Evolutionary conservation across 2,888 invertebrate genomes (phyloP).

Genomic region (Cephus pulcher): DNA sequence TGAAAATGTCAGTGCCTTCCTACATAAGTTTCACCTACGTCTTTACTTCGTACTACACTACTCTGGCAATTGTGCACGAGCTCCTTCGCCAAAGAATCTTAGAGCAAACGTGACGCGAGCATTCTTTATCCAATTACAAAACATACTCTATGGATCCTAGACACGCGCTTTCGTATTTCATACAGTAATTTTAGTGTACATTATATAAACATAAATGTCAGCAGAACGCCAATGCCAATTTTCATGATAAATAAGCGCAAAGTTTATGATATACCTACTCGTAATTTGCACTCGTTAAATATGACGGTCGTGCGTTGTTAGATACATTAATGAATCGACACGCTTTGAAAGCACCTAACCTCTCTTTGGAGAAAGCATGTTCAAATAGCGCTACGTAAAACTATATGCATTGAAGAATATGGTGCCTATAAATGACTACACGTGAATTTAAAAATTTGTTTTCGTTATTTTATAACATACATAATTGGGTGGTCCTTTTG

Average conservation of each 20-base stretch:
- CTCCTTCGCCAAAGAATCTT: not conserved
- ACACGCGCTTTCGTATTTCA: not conserved
- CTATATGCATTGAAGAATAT: not conserved
- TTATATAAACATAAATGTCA: not conserved
- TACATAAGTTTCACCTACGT: constrained; percentile 35
- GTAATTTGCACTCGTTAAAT: not conserved
- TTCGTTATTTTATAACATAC: not conserved
- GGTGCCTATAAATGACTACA: not conserved
- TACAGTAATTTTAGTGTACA: not conserved
- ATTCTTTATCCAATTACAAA: not conserved
- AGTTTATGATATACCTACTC: not conserved
- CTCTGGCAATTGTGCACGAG: not conserved
- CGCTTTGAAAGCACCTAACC: not conserved
- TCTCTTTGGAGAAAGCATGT: not conserved
- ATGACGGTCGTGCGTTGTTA: not conserved
- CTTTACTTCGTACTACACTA: not conserved
- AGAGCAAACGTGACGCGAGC: not conserved
- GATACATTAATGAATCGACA: not conserved
- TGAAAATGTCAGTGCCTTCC: constrained; percentile 62
- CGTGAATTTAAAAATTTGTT: not conserved
- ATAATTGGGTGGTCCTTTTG: not conserved
- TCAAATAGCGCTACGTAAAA: not conserved
- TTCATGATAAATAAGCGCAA: not conserved
- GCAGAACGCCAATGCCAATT: not conserved
- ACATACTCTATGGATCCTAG: not conserved